Evolutionary conservation across 2,888 invertebrate genomes (phyloP).

Genomic region (Leptogaster cylindrica): DNA sequence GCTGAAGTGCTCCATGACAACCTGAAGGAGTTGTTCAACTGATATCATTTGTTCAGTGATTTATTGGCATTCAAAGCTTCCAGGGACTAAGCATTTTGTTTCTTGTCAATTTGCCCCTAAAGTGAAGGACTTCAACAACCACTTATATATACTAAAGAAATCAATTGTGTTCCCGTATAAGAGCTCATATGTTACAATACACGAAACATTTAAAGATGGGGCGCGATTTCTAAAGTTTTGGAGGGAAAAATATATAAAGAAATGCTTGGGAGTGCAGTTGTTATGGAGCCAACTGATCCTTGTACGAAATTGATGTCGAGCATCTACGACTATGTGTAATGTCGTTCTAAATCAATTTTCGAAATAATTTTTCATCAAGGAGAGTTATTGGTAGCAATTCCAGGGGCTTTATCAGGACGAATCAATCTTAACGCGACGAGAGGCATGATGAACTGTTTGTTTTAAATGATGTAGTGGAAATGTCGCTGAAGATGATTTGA

Average conservation of each 20-base stretch:
- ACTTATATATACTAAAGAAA: too few species aligned
- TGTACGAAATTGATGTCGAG: too few species aligned
- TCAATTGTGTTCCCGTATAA: too few species aligned
- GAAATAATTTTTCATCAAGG: slow-evolving; percentile 13
- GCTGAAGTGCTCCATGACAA: background rate
- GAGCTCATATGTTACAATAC: too few species aligned
- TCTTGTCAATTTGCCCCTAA: slow-evolving; percentile 29
- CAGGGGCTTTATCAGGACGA: background rate
- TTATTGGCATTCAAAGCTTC: slow-evolving; percentile 25
- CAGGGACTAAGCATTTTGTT: slow-evolving; percentile 27
- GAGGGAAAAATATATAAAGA: too few species aligned
- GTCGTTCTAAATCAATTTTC: slow-evolving; percentile 24
- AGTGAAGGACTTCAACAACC: slow-evolving; percentile 16
- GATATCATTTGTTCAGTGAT: slow-evolving; percentile 32
- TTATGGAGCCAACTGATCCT: too few species aligned
- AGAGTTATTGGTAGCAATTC: slow-evolving; percentile 15
- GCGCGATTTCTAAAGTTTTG: too few species aligned
- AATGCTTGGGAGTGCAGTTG: too few species aligned
- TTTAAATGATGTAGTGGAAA: too few species aligned
- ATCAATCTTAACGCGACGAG: background rate
- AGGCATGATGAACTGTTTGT: too few species aligned
- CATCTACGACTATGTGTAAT: slow-evolving; percentile 14
- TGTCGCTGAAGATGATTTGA: too few species aligned
- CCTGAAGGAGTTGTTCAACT: background rate
- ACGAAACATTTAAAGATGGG: too few species aligned